Conservation (phyloP, 2,113 vertebrate species). For the Panthera tigris region DNA sequence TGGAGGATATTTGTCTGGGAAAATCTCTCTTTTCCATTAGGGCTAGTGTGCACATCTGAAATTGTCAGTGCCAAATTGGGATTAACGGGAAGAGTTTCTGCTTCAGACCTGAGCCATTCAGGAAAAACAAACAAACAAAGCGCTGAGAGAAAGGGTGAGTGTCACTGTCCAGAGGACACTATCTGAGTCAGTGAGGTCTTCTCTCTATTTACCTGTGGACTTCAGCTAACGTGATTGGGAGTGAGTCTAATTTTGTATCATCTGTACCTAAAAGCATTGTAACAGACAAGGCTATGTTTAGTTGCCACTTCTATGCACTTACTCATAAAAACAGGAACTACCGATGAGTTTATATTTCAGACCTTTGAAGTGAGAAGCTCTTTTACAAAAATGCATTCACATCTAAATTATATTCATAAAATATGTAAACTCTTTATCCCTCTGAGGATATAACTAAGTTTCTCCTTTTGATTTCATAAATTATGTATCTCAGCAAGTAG, state of each 20-base stretch:
- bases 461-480: background rate
- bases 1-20: background rate
- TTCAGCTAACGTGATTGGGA: background rate
- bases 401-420: constrained; percentile 55
- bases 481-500: constrained; percentile 14
- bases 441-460: constrained; percentile 15
- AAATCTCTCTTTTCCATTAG: background rate
- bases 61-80: background rate
- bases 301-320: background rate
- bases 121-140: background rate
- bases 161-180: background rate
- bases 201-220: background rate
- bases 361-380: background rate
- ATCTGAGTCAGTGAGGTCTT: background rate
- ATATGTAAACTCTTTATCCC: background rate
- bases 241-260: background rate
- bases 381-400: background rate
- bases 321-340: background rate
- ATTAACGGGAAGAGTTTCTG: background rate
- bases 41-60: background rate
- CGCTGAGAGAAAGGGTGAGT: background rate
- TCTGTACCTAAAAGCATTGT: background rate
- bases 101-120: background rate
- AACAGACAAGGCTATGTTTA: background rate
- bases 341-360: background rate